phyloP scores from a whole-genome alignment of 1,140 invertebrate genomes.

The Battus philenor region DNA sequence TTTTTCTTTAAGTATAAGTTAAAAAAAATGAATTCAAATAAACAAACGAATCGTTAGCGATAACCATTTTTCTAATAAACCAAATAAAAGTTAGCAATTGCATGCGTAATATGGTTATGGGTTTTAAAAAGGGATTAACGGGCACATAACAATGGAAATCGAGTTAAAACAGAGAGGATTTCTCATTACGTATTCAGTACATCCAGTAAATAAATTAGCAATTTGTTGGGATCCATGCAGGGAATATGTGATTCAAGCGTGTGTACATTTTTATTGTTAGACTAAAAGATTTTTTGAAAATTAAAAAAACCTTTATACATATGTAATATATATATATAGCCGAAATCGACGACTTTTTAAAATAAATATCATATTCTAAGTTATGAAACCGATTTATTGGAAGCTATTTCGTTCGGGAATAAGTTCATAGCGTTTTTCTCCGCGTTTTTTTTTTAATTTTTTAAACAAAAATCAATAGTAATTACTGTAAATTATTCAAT shows the following conservation, averaged over 20 bases:
- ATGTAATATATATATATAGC: neutral
- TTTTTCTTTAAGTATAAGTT: no score
- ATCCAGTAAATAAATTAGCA: conserved; percentile 19
- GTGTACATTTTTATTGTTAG: neutral
- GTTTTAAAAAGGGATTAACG: neutral
- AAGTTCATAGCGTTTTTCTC: neutral
- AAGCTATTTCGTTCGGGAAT: neutral
- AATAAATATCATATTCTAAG: neutral
- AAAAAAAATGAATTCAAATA: no score
- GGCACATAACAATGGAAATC: neutral
- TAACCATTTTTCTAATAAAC: no score
- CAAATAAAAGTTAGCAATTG: no score
- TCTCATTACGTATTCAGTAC: neutral
- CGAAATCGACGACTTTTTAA: neutral
- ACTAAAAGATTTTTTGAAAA: neutral
- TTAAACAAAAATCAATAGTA: no score
- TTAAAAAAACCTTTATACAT: neutral
- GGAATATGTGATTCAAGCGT: neutral
- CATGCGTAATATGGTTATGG: no score
- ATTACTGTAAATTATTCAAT: neutral
- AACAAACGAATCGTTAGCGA: no score
- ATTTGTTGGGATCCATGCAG: conserved; percentile 14
- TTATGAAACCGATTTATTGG: neutral
- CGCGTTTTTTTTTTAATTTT: no score
- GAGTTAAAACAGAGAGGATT: neutral